Evolutionary conservation across 2,797 vertebrate genomes (phyloP).

Genomic region (Epinephelus coioides): DNA sequence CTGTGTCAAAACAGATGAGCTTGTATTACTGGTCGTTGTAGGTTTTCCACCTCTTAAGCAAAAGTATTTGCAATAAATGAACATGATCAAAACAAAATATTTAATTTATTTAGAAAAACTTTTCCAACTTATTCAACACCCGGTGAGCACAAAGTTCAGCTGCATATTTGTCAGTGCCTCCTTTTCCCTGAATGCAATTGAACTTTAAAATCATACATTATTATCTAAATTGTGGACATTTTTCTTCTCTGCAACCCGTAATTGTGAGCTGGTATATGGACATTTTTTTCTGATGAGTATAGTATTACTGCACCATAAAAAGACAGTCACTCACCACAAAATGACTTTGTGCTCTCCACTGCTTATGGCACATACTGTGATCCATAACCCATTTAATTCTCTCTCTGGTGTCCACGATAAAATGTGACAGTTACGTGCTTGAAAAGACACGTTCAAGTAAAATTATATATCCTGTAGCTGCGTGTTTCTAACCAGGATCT

Average conservation of each 20-base stretch:
- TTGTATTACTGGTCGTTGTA: too few species aligned
- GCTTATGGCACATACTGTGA: slow-evolving; percentile 38
- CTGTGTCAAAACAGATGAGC: too few species aligned
- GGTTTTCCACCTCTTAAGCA: too few species aligned
- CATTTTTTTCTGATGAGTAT: slow-evolving; percentile 42
- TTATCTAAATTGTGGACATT: slow-evolving; percentile 56
- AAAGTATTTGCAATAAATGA: too few species aligned
- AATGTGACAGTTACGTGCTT: slow-evolving; percentile 15
- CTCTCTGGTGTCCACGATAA: slow-evolving; percentile 16
- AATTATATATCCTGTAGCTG: slow-evolving; percentile 26
- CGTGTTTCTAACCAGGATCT: slow-evolving; percentile 10
- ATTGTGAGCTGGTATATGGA: slow-evolving; percentile 60
- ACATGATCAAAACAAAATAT: too few species aligned
- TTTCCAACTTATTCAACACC: not conserved
- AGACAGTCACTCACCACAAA: slow-evolving; percentile 67
- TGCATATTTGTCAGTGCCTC: slow-evolving; percentile 8
- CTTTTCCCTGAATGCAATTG: slow-evolving; percentile 28
- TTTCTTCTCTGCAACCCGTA: slow-evolving; percentile 59
- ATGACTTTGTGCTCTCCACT: slow-evolving; percentile 42
- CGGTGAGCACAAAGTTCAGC: slow-evolving; percentile 9
- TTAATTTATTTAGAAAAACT: not conserved
- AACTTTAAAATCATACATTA: slow-evolving; percentile 58
- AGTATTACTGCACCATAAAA: slow-evolving; percentile 78
- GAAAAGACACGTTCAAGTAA: slow-evolving; percentile 27
- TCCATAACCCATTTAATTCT: slow-evolving; percentile 46